Conservation (phyloP, 2,113 vertebrate genomes). For the Garra rufa region DNA sequence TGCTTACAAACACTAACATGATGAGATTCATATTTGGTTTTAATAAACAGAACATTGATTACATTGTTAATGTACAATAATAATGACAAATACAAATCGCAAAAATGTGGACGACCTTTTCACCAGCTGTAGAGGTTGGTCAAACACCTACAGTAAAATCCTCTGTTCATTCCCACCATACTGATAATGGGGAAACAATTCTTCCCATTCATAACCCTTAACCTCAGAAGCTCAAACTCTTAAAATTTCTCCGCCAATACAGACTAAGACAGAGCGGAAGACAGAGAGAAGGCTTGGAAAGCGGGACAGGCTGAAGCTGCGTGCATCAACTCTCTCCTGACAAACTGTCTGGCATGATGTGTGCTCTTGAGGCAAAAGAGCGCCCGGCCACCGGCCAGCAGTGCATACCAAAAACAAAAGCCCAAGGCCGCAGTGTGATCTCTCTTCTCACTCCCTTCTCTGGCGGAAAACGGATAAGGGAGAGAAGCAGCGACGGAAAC, state of each 20-base stretch:
- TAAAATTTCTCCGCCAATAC: background rate
- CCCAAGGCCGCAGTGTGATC: conserved; percentile 69
- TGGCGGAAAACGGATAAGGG: conserved; percentile 64
- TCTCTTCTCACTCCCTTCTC: conserved; percentile 66
- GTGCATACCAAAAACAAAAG: conserved; percentile 64
- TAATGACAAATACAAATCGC: background rate
- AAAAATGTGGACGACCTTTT: background rate
- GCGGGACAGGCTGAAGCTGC: conserved; percentile 7
- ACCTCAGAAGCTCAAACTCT: background rate
- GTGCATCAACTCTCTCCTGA: conserved; percentile 20
- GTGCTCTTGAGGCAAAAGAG: conserved; percentile 29
- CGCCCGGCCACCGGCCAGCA: conserved; percentile 62
- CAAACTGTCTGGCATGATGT: conserved; percentile 10
- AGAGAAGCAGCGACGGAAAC: conserved; percentile 53
- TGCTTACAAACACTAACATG: too few species aligned
- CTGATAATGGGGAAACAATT: background rate
- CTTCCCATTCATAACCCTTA: conserved; percentile 12
- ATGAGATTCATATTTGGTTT: too few species aligned
- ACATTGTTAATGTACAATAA: too few species aligned
- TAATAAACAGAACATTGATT: too few species aligned
- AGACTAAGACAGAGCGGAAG: background rate
- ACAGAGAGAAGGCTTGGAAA: conserved; percentile 10
- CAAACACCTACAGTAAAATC: background rate
- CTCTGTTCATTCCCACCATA: background rate
- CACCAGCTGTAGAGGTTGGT: background rate